These are phyloP conservation scores for Anthopleura xanthogrammica DNA, from an alignment of 92 coral and sea anemone species.

Conservation along the genomic window DNA sequence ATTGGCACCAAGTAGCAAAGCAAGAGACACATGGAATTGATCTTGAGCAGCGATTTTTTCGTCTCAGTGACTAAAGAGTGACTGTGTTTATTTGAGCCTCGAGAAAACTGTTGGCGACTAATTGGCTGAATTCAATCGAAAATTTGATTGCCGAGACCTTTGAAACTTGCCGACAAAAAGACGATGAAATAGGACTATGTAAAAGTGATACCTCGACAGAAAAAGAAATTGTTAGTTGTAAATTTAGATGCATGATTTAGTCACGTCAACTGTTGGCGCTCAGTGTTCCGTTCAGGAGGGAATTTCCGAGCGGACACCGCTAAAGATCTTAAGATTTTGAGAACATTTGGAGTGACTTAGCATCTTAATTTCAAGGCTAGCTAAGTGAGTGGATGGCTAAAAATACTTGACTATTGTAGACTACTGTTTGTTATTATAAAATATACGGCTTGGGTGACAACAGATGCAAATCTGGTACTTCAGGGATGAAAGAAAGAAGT, in stretches of 20 bases:
- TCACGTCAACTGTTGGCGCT: neutral
- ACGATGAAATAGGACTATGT: neutral
- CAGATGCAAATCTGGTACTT: neutral
- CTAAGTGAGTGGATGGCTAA: neutral
- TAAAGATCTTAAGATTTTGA: too few species aligned
- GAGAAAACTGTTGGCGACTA: neutral
- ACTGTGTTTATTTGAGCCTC: neutral
- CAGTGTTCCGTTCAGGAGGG: neutral
- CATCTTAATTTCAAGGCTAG: neutral
- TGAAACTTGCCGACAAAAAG: neutral
- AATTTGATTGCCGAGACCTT: neutral
- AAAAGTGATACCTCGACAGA: neutral
- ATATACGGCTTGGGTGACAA: neutral
- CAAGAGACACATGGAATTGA: neutral
- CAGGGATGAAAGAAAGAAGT: neutral
- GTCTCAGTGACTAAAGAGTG: neutral
- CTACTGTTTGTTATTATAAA: too few species aligned
- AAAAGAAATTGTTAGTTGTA: neutral
- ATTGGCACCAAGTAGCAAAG: neutral
- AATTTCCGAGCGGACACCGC: too few species aligned
- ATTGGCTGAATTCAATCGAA: slow-evolving; percentile 14
- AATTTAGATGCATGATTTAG: neutral
- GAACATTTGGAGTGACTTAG: too few species aligned
- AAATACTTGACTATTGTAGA: neutral
- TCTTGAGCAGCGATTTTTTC: too few species aligned